phyloP scores from a whole-genome alignment of 1,140 invertebrate genomes.

The Rhagoletis pomonella region DNA sequence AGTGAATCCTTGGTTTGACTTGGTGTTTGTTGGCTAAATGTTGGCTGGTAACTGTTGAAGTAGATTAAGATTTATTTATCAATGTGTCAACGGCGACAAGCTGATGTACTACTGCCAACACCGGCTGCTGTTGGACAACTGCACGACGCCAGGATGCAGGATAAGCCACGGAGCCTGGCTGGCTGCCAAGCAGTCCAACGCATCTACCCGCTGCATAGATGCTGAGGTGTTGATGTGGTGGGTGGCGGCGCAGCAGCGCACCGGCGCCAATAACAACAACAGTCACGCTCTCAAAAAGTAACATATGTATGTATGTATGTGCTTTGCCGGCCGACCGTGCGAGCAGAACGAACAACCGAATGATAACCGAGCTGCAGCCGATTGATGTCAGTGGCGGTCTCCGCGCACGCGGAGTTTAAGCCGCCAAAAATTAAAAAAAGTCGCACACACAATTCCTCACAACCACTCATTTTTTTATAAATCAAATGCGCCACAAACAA shows the following conservation, averaged over 20 bases:
- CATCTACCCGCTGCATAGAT: not conserved
- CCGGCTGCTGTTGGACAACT: conserved; percentile 72
- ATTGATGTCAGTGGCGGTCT: not conserved
- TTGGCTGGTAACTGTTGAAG: conserved; percentile 30
- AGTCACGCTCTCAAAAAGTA: not conserved
- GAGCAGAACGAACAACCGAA: conserved; percentile 1
- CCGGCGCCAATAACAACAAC: not conserved
- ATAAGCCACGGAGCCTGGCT: conserved; percentile 72
- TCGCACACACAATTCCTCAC: conserved; percentile 30
- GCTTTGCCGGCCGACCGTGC: conserved; percentile 2
- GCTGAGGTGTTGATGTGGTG: conserved; percentile 25
- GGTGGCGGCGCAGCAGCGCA: not conserved
- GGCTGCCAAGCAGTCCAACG: not conserved
- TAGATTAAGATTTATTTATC: conserved; percentile 39
- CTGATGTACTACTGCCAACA: conserved; percentile 66
- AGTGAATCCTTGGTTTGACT: not conserved
- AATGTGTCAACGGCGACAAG: conserved; percentile 17
- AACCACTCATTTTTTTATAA: not conserved
- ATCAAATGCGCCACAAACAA: conserved; percentile 7
- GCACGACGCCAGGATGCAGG: conserved; percentile 71
- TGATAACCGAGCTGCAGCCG: conserved; percentile 20
- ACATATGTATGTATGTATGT: conserved; percentile 38
- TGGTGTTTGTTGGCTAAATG: not conserved
- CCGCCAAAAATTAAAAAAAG: conserved; percentile 33
- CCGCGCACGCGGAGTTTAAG: conserved; percentile 51